phyloP scores from a whole-genome alignment of 2,888 invertebrate species.

The Megastigmus dorsalis region DNA sequence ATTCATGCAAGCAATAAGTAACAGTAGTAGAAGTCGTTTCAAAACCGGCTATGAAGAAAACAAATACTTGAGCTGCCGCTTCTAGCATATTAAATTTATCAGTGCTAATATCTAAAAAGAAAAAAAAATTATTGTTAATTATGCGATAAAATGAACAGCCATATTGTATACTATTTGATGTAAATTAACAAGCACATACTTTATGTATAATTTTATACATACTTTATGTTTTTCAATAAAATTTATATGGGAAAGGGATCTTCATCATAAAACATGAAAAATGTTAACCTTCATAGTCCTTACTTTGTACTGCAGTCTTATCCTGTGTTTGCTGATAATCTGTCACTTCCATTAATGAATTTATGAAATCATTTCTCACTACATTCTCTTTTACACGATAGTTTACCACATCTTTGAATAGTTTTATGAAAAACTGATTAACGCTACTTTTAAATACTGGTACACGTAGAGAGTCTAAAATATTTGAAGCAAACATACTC shows the following conservation, averaged over 20 bases:
- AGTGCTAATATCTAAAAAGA: constrained; percentile 4
- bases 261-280: too few species aligned
- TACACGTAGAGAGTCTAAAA: constrained; percentile 62
- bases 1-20: constrained; percentile 74
- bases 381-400: constrained; percentile 65
- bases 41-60: constrained; percentile 76
- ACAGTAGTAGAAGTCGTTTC: constrained; percentile 76
- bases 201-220: too few species aligned
- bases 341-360: constrained; percentile 69
- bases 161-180: too few species aligned
- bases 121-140: background rate
- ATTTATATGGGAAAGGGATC: too few species aligned
- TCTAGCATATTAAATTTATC: constrained; percentile 68
- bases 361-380: constrained; percentile 70
- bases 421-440: constrained; percentile 67
- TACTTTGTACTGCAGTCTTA: constrained; percentile 8
- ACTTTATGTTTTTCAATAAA: too few species aligned
- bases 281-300: background rate
- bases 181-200: too few species aligned
- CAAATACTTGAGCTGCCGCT: constrained; percentile 75
- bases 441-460: constrained; percentile 59
- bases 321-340: constrained; percentile 63
- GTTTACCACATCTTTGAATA: constrained; percentile 68
- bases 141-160: too few species aligned
- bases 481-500: constrained; percentile 60